Evolutionary conservation across 2,113 vertebrate species (phyloP).

Genomic region (Rhinolophus ferrumequinum): DNA sequence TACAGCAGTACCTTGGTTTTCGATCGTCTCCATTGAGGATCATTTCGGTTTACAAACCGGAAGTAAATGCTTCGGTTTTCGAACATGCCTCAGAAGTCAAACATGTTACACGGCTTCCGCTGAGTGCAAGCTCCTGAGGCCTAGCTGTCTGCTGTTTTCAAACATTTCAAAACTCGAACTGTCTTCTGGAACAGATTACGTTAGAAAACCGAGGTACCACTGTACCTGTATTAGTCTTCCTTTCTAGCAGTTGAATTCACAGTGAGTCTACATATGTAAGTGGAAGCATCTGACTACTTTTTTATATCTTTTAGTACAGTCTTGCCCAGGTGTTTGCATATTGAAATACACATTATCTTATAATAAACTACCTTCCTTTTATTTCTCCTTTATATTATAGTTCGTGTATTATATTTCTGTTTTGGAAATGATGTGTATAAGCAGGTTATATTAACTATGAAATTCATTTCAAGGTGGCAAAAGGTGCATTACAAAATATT

Average conservation of each 20-base stretch:
- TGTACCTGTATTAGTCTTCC: background rate
- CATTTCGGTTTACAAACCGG: no score
- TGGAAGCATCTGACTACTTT: background rate
- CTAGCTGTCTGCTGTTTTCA: no score
- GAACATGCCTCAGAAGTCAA: no score
- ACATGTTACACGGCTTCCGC: no score
- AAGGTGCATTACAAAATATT: background rate
- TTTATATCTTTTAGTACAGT: constrained; percentile 30
- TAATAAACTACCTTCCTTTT: constrained; percentile 43
- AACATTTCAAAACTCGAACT: no score
- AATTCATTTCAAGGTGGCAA: constrained; percentile 39
- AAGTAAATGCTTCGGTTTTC: no score
- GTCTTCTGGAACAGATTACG: no score
- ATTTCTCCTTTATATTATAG: constrained; percentile 38
- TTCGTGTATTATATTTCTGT: constrained; percentile 9
- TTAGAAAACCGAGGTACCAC: no score
- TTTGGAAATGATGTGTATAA: constrained; percentile 14
- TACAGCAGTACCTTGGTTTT: background rate
- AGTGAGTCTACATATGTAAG: background rate
- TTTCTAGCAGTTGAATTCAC: constrained; percentile 17
- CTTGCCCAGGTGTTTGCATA: constrained; percentile 33
- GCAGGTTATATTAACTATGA: constrained; percentile 46
- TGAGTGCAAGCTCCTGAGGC: no score
- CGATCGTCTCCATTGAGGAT: no score
- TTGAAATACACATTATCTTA: constrained; percentile 44